These are phyloP conservation scores for Gobius niger DNA, from an alignment of 2,113 vertebrate genomes.

Conservation along the genomic window DNA sequence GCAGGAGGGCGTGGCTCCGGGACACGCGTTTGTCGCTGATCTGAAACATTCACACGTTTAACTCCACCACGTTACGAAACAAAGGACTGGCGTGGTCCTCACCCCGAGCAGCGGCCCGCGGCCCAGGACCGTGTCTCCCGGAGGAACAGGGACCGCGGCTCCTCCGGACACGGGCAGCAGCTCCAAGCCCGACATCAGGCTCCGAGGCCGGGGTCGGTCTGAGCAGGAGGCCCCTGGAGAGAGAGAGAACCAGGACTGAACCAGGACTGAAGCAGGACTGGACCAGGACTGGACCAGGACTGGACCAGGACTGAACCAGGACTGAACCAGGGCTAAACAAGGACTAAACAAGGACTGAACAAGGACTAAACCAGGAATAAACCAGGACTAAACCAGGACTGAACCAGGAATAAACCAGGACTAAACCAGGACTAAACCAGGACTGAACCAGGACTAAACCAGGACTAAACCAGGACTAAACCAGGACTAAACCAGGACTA, in stretches of 20 bases:
- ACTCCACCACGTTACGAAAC: too few species aligned
- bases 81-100: not conserved
- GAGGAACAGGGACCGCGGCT: not conserved
- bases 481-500: too few species aligned
- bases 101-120: not conserved
- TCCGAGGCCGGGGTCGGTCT: not conserved
- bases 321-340: not conserved
- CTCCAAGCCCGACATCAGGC: not conserved
- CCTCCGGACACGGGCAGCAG: not conserved
- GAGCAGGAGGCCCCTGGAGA: not conserved
- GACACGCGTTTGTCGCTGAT: slow-evolving; percentile 85
- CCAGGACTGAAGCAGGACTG: not conserved
- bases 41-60: slow-evolving; percentile 54
- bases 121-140: not conserved
- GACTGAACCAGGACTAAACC: too few species aligned
- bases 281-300: not conserved
- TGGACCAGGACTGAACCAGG: not conserved
- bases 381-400: not conserved
- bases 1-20: slow-evolving; percentile 81
- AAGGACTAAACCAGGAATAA: not conserved
- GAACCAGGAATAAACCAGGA: not conserved
- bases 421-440: too few species aligned
- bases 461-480: too few species aligned
- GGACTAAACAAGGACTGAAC: not conserved
- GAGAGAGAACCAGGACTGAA: not conserved